Evolutionary conservation across 2,797 vertebrate species (phyloP), one percentile per base, ranked within the genome.

Genomic region (Muscicapa striata): DNA sequence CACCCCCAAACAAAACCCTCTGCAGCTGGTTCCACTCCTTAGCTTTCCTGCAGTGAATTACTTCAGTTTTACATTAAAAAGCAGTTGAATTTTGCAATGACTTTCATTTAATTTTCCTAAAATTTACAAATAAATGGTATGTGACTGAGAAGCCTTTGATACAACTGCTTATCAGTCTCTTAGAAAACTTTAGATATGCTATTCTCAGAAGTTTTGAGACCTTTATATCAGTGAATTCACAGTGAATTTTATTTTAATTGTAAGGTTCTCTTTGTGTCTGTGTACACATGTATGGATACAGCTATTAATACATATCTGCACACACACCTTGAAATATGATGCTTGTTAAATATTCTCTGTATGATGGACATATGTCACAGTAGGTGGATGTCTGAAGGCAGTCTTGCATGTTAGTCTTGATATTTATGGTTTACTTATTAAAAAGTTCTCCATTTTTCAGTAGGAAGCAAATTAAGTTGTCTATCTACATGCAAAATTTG

Each of bases 391-490:
- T 59, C 27, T 82, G 67, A 64, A 73, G 41, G 41, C 32, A 76
- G 13, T 79, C 52, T 52, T 92, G n/a, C 27, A 26, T 58, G 45
- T 73, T 78, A 85, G 20, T 68, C 41, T 80, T 86, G 43, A 75
- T 67, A 88, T 68, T 18, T 85, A 90, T 46, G 46, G 15, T 84
- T 61, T 67, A 54, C 19, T 57, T 87, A 43, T 43, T 61, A 18
- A 91, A 67, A 90, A 36, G 9, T 22, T 29, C 64, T 93, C 77
- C 48, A 9, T 91, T 87, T 52, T 58, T 68, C 74, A 64, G 34
- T 81, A 38, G 52, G 58, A 95, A 93, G n/a, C 23, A 92, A 95
- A 92, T 89, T 77, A 87, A 79, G 59, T 88, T 95, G 55, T 91
- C 86, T 64, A 11, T 78, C 80, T 78, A 59, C 29, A 6, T 77